Conservation (phyloP, 2,888 invertebrate genomes). For the Acholoe squamosa region DNA sequence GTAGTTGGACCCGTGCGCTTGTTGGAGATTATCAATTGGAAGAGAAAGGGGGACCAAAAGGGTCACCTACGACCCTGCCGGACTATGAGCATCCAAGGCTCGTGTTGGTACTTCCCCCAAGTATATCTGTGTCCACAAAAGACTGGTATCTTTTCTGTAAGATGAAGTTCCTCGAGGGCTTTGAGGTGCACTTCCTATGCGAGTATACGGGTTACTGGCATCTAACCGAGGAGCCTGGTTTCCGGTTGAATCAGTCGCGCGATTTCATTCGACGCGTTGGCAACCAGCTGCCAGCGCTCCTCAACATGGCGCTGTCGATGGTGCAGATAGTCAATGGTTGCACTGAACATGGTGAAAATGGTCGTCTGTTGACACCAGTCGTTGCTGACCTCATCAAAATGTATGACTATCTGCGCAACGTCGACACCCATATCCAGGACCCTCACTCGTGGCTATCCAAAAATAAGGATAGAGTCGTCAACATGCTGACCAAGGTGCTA, state of each 20-base stretch:
- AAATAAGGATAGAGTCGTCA: slow-evolving; percentile 74
- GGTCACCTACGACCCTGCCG: slow-evolving; percentile 68
- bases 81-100: slow-evolving; percentile 73
- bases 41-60: slow-evolving; percentile 63
- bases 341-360: slow-evolving; percentile 71
- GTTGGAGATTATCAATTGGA: slow-evolving; percentile 71
- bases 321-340: slow-evolving; percentile 73
- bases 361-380: slow-evolving; percentile 71
- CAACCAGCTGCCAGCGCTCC: slow-evolving; percentile 70
- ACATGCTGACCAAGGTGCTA: slow-evolving; percentile 73
- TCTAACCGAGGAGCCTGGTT: slow-evolving; percentile 72
- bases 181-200: slow-evolving; percentile 73
- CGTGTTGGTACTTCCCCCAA: slow-evolving; percentile 72
- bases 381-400: slow-evolving; percentile 72
- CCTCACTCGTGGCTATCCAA: slow-evolving; percentile 72
- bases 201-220: slow-evolving; percentile 74
- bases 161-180: slow-evolving; percentile 73
- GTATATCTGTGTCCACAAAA: slow-evolving; percentile 68
- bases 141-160: slow-evolving; percentile 73
- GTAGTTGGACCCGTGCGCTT: slow-evolving; percentile 73
- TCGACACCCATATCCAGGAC: slow-evolving; percentile 71
- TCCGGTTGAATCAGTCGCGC: slow-evolving; percentile 70
- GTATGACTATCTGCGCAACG: slow-evolving; percentile 73
- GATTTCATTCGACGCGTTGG: slow-evolving; percentile 68
- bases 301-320: slow-evolving; percentile 72